These are phyloP conservation scores for Stegostoma tigrinum DNA, from an alignment of 2,113 vertebrate species.

Conservation along the genomic window DNA sequence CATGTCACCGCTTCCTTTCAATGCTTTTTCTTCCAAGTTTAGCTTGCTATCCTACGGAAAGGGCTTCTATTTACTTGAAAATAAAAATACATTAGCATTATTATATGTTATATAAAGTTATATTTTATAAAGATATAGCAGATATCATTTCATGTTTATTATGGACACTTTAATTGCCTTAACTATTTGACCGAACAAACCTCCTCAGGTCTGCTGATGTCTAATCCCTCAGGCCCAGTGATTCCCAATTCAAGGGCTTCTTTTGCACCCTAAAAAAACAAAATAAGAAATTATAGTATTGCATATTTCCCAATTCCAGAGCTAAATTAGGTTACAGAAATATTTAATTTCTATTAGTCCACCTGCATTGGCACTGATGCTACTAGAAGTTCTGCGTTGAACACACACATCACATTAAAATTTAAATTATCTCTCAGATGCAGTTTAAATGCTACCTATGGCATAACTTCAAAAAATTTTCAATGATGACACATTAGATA, in stretches of 20 bases:
- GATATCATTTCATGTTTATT: background rate
- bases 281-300: background rate
- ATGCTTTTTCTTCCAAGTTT: background rate
- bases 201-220: slow-evolving; percentile 94
- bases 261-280: slow-evolving; percentile 71
- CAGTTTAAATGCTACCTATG: background rate
- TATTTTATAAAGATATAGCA: too few species aligned
- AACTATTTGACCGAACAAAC: slow-evolving; percentile 49
- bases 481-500: background rate
- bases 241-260: slow-evolving; percentile 88
- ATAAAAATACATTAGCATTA: too few species aligned
- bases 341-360: background rate
- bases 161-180: background rate
- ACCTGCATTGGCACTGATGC: background rate
- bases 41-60: background rate
- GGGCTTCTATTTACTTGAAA: background rate
- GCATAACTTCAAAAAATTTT: background rate
- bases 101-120: too few species aligned
- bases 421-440: too few species aligned
- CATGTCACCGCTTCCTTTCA: background rate
- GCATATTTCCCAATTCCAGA: background rate
- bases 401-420: background rate
- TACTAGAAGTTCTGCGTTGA: background rate
- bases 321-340: background rate
- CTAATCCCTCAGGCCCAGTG: slow-evolving; percentile 87